phyloP scores from a whole-genome alignment of 2,888 invertebrate genomes.

The Hypsopygia costalis region DNA sequence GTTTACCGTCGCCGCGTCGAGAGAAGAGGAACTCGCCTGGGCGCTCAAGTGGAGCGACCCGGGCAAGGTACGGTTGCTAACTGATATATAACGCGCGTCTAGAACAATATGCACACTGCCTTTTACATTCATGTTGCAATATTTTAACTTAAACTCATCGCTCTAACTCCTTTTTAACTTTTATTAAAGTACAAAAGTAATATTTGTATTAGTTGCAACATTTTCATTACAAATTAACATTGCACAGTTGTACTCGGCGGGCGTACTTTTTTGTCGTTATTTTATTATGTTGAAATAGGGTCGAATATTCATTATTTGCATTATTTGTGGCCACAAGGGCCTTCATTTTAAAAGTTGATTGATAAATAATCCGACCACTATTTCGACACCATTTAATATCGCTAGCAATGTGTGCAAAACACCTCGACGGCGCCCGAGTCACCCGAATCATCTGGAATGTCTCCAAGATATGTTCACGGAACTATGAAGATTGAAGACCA shows the following conservation, averaged over 20 bases:
- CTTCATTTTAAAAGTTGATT: background rate
- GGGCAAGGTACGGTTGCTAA: slow-evolving; percentile 88
- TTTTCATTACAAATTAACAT: slow-evolving; percentile 8
- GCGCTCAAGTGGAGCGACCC: slow-evolving; percentile 89
- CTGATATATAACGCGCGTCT: slow-evolving; percentile 56
- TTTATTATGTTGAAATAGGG: slow-evolving; percentile 58
- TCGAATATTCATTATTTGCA: slow-evolving; percentile 10
- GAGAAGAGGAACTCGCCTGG: slow-evolving; percentile 84
- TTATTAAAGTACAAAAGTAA: too few relatives aligned
- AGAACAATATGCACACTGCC: slow-evolving; percentile 46
- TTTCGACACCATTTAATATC: slow-evolving; percentile 61
- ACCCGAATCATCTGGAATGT: slow-evolving; percentile 67
- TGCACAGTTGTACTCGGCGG: slow-evolving; percentile 64
- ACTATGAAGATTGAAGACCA: slow-evolving; percentile 15
- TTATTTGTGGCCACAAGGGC: background rate
- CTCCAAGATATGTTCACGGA: slow-evolving; percentile 20
- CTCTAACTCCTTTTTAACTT: too few relatives aligned
- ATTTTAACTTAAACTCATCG: too few relatives aligned
- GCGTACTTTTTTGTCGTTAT: slow-evolving; percentile 57
- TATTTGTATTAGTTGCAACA: too few relatives aligned
- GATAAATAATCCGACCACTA: slow-evolving; percentile 26
- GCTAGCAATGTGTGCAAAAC: slow-evolving; percentile 78
- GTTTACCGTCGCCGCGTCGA: slow-evolving; percentile 53
- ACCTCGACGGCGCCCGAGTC: slow-evolving; percentile 55
- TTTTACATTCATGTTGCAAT: slow-evolving; percentile 11